Percentiles rank a stretch among this genome's conserved stretches.
phyloP scores from a whole-genome alignment of 2,113 vertebrate genomes.

The Syngnathus floridae region DNA sequence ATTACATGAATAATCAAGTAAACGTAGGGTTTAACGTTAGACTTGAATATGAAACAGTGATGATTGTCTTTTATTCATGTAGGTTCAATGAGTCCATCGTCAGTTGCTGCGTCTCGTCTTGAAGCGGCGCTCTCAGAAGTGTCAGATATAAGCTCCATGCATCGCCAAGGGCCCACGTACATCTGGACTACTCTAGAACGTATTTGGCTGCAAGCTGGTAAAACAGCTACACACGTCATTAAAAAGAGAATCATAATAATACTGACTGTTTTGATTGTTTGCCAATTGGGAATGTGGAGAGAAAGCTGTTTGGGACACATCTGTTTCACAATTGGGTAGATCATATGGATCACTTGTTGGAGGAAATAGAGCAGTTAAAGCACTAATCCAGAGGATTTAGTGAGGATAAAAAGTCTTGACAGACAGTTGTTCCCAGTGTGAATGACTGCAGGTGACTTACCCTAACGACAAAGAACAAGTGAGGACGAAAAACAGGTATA shows the following conservation, averaged over 20 bases:
- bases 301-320: neutral
- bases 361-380: neutral
- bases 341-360: neutral
- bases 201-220: slow-evolving; percentile 97
- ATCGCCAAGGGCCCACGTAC: slow-evolving; percentile 85
- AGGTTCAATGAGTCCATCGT: slow-evolving; percentile 85
- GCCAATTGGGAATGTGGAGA: neutral
- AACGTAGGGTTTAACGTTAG: too few relatives aligned
- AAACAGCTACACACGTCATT: slow-evolving; percentile 31
- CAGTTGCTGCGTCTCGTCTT: slow-evolving; percentile 84
- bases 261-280: neutral
- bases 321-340: too few relatives aligned
- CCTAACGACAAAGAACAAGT: neutral
- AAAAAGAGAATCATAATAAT: neutral
- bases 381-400: neutral
- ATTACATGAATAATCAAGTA: too few relatives aligned
- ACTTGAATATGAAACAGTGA: too few relatives aligned
- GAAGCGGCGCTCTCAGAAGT: slow-evolving; percentile 92
- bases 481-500: neutral
- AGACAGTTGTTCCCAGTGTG: neutral
- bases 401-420: neutral
- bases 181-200: slow-evolving; percentile 88
- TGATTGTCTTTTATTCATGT: neutral
- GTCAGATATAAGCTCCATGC: slow-evolving; percentile 76
- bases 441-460: neutral